Conservation (phyloP, 2,888 invertebrate genomes). For the Hirtodrosophila alboralis region DNA sequence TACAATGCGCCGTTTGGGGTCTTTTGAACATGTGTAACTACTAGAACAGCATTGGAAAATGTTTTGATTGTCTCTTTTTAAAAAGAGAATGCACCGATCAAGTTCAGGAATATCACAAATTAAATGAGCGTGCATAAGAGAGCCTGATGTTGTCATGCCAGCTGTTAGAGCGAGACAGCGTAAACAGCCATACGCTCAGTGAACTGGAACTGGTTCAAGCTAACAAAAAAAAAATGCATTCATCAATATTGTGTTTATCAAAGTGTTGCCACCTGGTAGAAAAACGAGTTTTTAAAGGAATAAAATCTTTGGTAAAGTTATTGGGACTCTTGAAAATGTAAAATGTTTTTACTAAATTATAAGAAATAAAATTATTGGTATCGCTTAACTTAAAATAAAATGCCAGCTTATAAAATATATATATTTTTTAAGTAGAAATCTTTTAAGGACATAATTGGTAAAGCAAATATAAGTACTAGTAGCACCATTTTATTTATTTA, state of each 20-base stretch:
- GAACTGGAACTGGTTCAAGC: conserved; percentile 46
- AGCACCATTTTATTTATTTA: too few relatives aligned
- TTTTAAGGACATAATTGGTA: too few relatives aligned
- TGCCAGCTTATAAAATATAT: too few relatives aligned
- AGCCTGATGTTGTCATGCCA: conserved; percentile 13
- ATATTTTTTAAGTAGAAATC: too few relatives aligned
- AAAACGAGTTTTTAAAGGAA: conserved; percentile 14
- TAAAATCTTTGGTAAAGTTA: too few relatives aligned
- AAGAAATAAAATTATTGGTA: too few relatives aligned
- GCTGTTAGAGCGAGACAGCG: conserved; percentile 38
- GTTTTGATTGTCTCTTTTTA: conserved; percentile 34
- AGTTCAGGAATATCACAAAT: conserved; percentile 29
- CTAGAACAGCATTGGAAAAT: conserved; percentile 44
- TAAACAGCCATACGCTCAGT: conserved; percentile 39
- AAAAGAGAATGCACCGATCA: conserved; percentile 37
- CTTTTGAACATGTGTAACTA: conserved; percentile 55
- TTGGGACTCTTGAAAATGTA: too few relatives aligned
- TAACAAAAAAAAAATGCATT: conserved; percentile 42
- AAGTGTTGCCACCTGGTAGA: conserved; percentile 38
- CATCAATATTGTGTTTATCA: conserved; percentile 38
- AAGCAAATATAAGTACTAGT: too few relatives aligned
- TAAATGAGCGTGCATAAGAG: conserved; percentile 39
- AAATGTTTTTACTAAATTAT: too few relatives aligned
- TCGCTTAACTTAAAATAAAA: too few relatives aligned
- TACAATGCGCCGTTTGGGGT: conserved; percentile 50